Base-by-base conservation (phyloP, 2,113 vertebrate genomes). In the Cervus canadensis region DNA sequence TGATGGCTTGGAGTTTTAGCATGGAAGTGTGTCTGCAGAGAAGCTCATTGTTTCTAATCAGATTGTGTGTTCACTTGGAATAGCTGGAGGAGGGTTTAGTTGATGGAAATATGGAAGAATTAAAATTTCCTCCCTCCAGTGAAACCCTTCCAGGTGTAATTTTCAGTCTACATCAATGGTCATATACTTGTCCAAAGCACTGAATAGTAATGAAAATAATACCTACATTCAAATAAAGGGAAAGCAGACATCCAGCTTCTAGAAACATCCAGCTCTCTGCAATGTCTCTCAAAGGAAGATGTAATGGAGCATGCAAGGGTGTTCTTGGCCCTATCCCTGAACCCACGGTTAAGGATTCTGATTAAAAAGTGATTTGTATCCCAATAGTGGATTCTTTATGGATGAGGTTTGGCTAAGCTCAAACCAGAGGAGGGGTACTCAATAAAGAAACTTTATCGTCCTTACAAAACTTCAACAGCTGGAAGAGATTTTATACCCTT, bases 311-410 rank as follows among this genome's bases (percentile, higher is more conserved):
- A 43, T 19, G n/a, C 0, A 1, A 23, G 14, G 57, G 30, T n/a
- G 16, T 86, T 93, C 89, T 89, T 79, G 54, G 93, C 60, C 17
- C 30, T 86, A 2, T 28, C 57, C 74, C 57, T 84, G 79, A 89
- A 74, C 3, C 45, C 84, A 30, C 13, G 4, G 30, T 67, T 59
- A 94, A 71, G 28, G 36, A 94, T 86, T 96, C 79, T 86, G 90
- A 96, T 96, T 97, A 50, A 88, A 94, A 89, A 95, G 90, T 96
- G 74, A 96, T 94, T 95, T 96, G 87, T 89, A 81, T 89, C 36
- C 48, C 88, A 60, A 6, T 26, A 7, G 40, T 56, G 14, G 54
- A 79, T 91, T 67, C 92, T 87, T 95, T 84, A 56, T 52, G 83
- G 83, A 67, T 83, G 93, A 88, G 59, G 67, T 79, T 97, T 76